Evolutionary conservation across 2,113 vertebrate genomes (phyloP).

Genomic region (Brienomyrus longianalis): DNA sequence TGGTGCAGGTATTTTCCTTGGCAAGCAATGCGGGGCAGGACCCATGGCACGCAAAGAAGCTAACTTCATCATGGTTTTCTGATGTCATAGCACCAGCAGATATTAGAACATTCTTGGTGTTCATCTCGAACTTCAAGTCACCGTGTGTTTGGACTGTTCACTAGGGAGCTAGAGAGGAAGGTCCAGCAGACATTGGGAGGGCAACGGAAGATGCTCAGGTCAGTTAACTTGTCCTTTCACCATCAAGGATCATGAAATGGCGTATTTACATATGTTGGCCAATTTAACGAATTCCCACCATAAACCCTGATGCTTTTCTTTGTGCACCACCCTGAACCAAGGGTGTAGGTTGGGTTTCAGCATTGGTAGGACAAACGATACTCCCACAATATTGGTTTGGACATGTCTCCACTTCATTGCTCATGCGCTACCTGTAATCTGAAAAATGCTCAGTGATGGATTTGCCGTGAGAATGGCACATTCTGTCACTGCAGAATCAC

Average conservation of each 20-base stretch:
- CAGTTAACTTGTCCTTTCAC: conserved; percentile 29
- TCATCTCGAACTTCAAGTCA: background rate
- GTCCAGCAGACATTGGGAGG: conserved; percentile 64
- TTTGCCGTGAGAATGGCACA: background rate
- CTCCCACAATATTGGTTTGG: background rate
- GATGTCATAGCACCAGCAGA: background rate
- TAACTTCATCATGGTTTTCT: background rate
- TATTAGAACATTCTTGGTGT: background rate
- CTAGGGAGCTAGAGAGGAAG: conserved; percentile 84
- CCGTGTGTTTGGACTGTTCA: background rate
- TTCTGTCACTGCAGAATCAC: background rate
- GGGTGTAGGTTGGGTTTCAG: background rate
- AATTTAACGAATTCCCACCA: background rate
- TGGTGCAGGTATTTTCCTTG: conserved; percentile 70
- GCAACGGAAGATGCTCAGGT: conserved; percentile 80
- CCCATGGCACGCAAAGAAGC: background rate
- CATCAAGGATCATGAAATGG: background rate
- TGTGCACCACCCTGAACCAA: background rate
- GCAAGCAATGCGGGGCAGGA: background rate
- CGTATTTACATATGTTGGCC: background rate
- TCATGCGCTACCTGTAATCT: background rate
- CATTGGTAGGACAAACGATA: background rate
- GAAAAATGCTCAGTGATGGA: background rate
- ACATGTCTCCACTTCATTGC: background rate
- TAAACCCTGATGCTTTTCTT: background rate